These are phyloP conservation scores for Cyrtodaria siliqua DNA, from an alignment of 2,888 invertebrate genomes.

Conservation along the genomic window DNA sequence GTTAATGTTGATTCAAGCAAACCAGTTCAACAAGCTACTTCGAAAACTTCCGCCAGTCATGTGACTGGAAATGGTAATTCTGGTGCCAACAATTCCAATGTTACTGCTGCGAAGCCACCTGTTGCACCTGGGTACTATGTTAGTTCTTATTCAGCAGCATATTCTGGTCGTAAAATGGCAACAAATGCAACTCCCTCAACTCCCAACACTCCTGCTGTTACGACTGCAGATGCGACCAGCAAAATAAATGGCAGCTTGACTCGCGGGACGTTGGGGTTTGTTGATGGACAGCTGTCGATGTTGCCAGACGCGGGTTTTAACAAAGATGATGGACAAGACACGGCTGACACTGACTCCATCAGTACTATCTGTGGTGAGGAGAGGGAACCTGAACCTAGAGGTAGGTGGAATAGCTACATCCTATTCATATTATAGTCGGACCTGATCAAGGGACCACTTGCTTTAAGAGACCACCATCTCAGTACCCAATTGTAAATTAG, in stretches of 20 bases:
- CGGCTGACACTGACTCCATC: constrained; percentile 53
- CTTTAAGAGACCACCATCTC: neutral
- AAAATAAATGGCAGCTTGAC: constrained; percentile 21
- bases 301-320: neutral
- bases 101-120: constrained; percentile 19
- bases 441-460: too few relatives aligned
- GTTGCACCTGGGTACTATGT: constrained; percentile 37
- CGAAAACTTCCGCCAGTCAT: neutral
- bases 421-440: too few relatives aligned
- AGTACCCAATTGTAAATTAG: neutral
- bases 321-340: constrained; percentile 32
- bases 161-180: constrained; percentile 5
- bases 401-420: constrained; percentile 9
- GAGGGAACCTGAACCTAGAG: constrained; percentile 52
- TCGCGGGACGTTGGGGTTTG: constrained; percentile 41
- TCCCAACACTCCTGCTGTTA: neutral
- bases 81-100: neutral
- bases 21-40: neutral
- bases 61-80: neutral
- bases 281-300: constrained; percentile 40
- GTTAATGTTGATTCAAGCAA: neutral
- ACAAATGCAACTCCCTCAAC: neutral
- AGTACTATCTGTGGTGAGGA: constrained; percentile 64
- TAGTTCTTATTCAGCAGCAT: constrained; percentile 49
- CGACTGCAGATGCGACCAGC: constrained; percentile 9